Evolutionary conservation across 64 coral and sea anemone genomes (phyloP).

Genomic region (Actinia tenebrosa): DNA sequence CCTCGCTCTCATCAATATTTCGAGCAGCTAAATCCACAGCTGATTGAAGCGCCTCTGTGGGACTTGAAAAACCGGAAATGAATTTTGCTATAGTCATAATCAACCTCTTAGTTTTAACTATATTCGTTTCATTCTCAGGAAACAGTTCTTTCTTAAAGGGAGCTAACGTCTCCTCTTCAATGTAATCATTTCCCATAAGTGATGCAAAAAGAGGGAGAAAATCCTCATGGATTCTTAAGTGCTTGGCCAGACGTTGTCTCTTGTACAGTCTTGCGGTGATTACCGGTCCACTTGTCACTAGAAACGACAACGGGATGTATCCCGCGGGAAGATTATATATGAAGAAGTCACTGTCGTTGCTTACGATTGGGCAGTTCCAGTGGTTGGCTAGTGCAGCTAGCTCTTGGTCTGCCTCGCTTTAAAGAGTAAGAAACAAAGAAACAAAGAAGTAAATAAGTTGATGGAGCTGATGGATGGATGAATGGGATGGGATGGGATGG

Average conservation of each 20-base stretch:
- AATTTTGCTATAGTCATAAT: constrained; percentile 41
- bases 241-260: constrained; percentile 32
- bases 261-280: constrained; percentile 43
- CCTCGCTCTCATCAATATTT: not conserved
- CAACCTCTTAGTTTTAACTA: constrained; percentile 19
- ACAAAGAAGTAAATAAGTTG: not conserved
- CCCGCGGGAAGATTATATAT: constrained; percentile 65
- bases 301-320: constrained; percentile 53
- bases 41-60: constrained; percentile 29
- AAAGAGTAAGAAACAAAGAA: constrained; percentile 6
- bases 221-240: constrained; percentile 43
- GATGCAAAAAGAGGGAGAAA: constrained; percentile 78
- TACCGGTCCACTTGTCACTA: constrained; percentile 4
- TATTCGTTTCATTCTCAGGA: constrained; percentile 1
- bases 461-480: too few relatives aligned
- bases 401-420: constrained; percentile 83
- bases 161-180: constrained; percentile 25
- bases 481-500: too few relatives aligned
- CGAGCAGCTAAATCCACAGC: constrained; percentile 26
- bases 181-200: constrained; percentile 72
- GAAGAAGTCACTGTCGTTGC: constrained; percentile 89
- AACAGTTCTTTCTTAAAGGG: constrained; percentile 40
- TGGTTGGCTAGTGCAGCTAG: constrained; percentile 53
- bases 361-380: constrained; percentile 65
- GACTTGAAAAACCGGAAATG: constrained; percentile 21